Evolutionary conservation across 2,888 invertebrate genomes (phyloP).

Genomic region (Cataglyphis altisquamis): DNA sequence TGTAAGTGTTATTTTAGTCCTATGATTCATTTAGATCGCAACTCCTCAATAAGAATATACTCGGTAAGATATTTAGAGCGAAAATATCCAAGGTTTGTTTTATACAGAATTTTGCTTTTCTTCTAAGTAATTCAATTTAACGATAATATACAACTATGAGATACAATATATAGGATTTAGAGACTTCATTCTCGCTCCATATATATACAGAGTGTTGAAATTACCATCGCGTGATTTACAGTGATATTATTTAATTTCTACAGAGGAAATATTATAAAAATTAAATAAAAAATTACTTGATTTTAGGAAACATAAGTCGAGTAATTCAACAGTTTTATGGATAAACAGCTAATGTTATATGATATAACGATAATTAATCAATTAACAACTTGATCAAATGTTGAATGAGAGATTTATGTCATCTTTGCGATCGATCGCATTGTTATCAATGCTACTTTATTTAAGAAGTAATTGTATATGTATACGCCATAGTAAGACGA

Average conservation of each 20-base stretch:
- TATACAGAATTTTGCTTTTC: too few species aligned
- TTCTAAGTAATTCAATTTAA: neutral
- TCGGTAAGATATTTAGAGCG: neutral
- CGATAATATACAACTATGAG: neutral
- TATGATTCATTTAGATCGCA: neutral
- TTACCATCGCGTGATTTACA: neutral
- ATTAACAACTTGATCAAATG: neutral
- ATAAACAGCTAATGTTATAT: neutral
- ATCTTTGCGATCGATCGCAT: neutral
- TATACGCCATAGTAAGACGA: neutral
- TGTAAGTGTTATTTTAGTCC: neutral
- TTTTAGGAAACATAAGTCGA: neutral
- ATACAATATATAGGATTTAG: neutral
- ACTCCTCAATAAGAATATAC: neutral
- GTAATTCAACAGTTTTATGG: neutral
- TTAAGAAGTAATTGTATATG: slow-evolving; percentile 8
- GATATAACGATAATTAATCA: neutral
- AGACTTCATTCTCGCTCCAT: neutral
- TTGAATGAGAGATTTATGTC: neutral
- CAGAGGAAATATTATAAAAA: neutral
- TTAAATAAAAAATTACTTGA: neutral
- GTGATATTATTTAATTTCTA: neutral
- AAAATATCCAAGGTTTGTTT: neutral
- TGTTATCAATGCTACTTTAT: neutral
- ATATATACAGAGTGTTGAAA: neutral